Evolutionary conservation across 2,888 invertebrate genomes (phyloP).

Genomic region (Rosalia funebris): DNA sequence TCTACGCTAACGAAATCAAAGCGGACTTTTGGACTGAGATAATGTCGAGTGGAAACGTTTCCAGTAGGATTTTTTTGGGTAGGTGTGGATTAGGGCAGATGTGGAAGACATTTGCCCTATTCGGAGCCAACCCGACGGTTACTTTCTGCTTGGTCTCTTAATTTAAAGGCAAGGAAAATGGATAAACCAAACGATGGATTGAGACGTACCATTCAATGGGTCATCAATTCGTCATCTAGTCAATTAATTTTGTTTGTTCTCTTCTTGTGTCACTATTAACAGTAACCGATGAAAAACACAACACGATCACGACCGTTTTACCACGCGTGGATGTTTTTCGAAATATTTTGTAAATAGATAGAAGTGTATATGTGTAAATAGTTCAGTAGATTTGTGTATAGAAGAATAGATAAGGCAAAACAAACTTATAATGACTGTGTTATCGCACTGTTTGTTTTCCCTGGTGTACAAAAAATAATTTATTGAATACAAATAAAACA

Average conservation of each 20-base stretch:
- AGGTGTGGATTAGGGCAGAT: background rate
- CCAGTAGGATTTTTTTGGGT: constrained; percentile 4
- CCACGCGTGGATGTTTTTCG: constrained; percentile 33
- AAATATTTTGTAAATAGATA: constrained; percentile 45
- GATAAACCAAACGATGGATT: constrained; percentile 10
- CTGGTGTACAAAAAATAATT: constrained; percentile 48
- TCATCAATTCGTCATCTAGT: constrained; percentile 34
- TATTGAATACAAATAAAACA: constrained; percentile 47
- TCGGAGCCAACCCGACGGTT: too few relatives aligned
- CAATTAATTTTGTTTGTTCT: constrained; percentile 32
- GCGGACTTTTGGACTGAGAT: constrained; percentile 39
- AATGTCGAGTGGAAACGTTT: constrained; percentile 25
- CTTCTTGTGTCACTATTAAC: background rate
- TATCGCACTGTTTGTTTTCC: constrained; percentile 45
- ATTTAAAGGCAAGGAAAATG: constrained; percentile 2
- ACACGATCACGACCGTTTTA: constrained; percentile 23
- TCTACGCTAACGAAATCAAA: too few relatives aligned
- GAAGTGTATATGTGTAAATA: constrained; percentile 54
- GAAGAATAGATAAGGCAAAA: constrained; percentile 43
- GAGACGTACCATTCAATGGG: constrained; percentile 10
- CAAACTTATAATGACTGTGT: constrained; percentile 44
- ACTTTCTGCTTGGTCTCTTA: too few relatives aligned
- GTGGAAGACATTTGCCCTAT: constrained; percentile 9
- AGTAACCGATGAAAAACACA: background rate
- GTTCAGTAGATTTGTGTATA: constrained; percentile 50